Conservation (phyloP, 1,140 invertebrate species). For the Batillaria attramentaria region DNA sequence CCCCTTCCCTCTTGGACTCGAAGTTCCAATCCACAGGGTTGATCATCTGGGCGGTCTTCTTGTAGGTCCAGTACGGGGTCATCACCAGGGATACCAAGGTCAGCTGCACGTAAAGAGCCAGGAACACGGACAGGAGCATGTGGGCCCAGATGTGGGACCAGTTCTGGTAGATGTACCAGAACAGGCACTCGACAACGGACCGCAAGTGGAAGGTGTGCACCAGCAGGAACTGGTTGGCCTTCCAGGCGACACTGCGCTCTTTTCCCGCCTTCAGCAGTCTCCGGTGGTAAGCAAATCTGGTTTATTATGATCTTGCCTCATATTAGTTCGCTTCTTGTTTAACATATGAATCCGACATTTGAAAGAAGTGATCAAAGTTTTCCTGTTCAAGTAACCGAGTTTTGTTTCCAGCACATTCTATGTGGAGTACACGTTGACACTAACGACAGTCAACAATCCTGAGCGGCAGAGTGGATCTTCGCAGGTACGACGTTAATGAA, state of each 20-base stretch:
- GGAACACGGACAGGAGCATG: conserved; percentile 57
- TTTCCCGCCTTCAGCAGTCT: conserved; percentile 61
- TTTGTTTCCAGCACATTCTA: too few relatives aligned
- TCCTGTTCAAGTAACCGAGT: background rate
- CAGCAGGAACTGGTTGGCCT: conserved; percentile 64
- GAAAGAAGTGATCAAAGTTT: background rate
- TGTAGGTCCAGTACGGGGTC: conserved; percentile 69
- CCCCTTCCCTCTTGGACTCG: conserved; percentile 20
- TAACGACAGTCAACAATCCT: too few relatives aligned
- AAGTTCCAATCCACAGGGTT: conserved; percentile 67
- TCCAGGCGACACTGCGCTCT: conserved; percentile 57
- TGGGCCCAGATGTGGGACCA: conserved; percentile 54
- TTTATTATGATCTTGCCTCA: background rate
- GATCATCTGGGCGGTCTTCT: conserved; percentile 67
- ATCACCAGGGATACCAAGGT: conserved; percentile 58
- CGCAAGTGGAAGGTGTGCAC: conserved; percentile 66
- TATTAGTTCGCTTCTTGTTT: background rate
- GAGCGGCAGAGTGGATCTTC: too few relatives aligned
- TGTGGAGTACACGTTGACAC: too few relatives aligned
- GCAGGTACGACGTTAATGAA: too few relatives aligned
- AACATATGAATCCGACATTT: background rate
- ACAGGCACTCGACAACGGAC: conserved; percentile 57
- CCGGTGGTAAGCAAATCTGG: conserved; percentile 25
- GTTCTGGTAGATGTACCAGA: conserved; percentile 59
- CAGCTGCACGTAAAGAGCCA: conserved; percentile 56